Evolutionary conservation across 2,888 invertebrate genomes (phyloP).

Genomic region (Linyphia triangularis): DNA sequence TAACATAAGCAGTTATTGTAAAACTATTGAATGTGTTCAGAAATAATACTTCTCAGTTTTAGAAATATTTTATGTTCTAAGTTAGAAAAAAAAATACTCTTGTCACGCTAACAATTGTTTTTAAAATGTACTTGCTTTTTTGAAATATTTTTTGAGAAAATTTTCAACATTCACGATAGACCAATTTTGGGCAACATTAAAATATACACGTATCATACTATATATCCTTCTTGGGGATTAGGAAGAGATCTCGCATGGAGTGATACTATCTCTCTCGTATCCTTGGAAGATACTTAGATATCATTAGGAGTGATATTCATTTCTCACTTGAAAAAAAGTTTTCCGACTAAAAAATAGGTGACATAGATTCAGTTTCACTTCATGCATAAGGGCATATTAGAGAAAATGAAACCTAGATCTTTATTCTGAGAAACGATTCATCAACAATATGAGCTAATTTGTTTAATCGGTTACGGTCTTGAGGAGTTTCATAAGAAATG

Average conservation of each 20-base stretch:
- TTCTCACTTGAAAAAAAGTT: slow-evolving; percentile 5
- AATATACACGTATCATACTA: too few relatives aligned
- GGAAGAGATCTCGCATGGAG: background rate
- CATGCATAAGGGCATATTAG: slow-evolving; percentile 21
- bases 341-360: slow-evolving; percentile 11
- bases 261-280: slow-evolving; percentile 2
- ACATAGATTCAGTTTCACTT: slow-evolving; percentile 36
- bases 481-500: background rate
- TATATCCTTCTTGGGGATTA: background rate
- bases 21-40: too few relatives aligned
- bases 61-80: too few relatives aligned
- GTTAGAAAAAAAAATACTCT: too few relatives aligned
- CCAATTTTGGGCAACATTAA: too few relatives aligned
- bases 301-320: slow-evolving; percentile 16
- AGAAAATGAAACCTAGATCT: background rate
- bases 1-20: too few relatives aligned
- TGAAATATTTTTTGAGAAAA: too few relatives aligned
- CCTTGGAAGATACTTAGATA: slow-evolving; percentile 6
- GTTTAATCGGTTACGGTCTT: background rate
- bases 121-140: too few relatives aligned
- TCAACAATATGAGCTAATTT: slow-evolving; percentile 10
- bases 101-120: too few relatives aligned
- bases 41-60: too few relatives aligned
- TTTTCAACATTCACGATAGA: too few relatives aligned
- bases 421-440: background rate